phyloP scores from a whole-genome alignment of 1,140 invertebrate species.

The Platyscapa corneri region DNA sequence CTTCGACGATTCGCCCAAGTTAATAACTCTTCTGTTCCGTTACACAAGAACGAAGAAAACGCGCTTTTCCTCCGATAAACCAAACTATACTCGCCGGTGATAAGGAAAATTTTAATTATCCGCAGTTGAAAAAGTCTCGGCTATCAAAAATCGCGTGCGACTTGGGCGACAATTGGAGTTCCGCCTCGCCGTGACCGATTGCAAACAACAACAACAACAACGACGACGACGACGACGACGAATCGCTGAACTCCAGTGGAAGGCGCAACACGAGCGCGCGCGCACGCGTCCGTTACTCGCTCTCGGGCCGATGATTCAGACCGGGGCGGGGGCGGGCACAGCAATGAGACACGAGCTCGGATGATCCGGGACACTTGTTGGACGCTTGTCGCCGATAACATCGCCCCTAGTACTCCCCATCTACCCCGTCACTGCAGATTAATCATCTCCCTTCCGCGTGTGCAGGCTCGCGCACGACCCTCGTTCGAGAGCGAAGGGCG shows the following conservation, averaged over 20 bases:
- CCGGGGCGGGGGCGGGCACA: not conserved
- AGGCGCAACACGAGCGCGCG: too few relatives aligned
- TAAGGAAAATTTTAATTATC: not conserved
- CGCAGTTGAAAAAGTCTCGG: not conserved
- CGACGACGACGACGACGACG: too few relatives aligned
- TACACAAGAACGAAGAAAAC: too few relatives aligned
- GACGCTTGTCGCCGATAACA: conserved; percentile 4
- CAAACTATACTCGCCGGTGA: too few relatives aligned
- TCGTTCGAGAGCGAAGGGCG: not conserved
- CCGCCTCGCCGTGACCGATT: not conserved
- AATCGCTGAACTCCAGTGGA: not conserved
- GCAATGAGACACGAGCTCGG: not conserved
- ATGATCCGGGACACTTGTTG: conserved; percentile 48
- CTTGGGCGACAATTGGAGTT: not conserved
- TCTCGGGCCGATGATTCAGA: too few relatives aligned
- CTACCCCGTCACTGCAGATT: not conserved
- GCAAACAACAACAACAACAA: conserved; percentile 33
- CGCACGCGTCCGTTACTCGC: not conserved
- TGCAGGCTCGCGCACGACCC: not conserved
- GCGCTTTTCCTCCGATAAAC: too few relatives aligned
- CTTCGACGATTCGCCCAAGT: too few relatives aligned
- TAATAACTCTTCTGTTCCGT: too few relatives aligned
- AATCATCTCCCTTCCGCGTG: not conserved
- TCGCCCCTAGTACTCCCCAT: not conserved
- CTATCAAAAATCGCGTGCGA: not conserved